A percentile compares a stretch with the other conserved stretches of the same genome.
Conservation (phyloP, 1,140 invertebrate genomes). For the Drosophila bocqueti region DNA sequence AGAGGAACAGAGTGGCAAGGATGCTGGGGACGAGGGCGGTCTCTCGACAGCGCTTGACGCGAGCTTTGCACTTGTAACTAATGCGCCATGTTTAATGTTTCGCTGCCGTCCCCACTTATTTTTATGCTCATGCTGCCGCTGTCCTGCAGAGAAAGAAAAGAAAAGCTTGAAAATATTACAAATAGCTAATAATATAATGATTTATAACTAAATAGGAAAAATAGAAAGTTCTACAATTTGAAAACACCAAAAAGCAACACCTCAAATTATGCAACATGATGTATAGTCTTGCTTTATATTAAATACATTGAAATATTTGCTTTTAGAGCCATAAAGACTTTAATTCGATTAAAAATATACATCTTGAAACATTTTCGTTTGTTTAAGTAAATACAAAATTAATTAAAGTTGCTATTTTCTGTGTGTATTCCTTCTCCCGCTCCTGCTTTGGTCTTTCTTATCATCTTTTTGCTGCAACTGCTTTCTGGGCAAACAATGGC, state of each 20-base stretch:
- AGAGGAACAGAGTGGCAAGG: neutral
- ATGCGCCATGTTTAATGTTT: slow-evolving; percentile 75
- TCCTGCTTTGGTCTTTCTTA: slow-evolving; percentile 12
- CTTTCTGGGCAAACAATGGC: slow-evolving; percentile 61
- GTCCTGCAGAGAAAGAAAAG: neutral
- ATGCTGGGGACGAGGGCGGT: neutral
- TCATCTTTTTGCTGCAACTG: slow-evolving; percentile 23
- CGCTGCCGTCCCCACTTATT: slow-evolving; percentile 24
- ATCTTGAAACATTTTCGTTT: neutral
- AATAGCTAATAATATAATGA: neutral
- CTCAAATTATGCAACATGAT: neutral
- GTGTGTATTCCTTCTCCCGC: neutral
- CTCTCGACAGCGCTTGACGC: slow-evolving; percentile 44
- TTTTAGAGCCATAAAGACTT: too few relatives aligned
- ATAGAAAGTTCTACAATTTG: too few relatives aligned
- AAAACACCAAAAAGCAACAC: neutral
- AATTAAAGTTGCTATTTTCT: slow-evolving; percentile 4
- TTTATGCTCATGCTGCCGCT: slow-evolving; percentile 21
- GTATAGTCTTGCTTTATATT: neutral
- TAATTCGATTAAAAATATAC: neutral
- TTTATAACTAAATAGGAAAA: neutral
- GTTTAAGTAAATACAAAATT: neutral
- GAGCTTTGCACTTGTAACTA: slow-evolving; percentile 76
- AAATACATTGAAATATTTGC: neutral
- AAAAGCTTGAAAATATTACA: neutral